Conservation (phyloP, 2,113 vertebrate genomes). For the Barbus barbus region DNA sequence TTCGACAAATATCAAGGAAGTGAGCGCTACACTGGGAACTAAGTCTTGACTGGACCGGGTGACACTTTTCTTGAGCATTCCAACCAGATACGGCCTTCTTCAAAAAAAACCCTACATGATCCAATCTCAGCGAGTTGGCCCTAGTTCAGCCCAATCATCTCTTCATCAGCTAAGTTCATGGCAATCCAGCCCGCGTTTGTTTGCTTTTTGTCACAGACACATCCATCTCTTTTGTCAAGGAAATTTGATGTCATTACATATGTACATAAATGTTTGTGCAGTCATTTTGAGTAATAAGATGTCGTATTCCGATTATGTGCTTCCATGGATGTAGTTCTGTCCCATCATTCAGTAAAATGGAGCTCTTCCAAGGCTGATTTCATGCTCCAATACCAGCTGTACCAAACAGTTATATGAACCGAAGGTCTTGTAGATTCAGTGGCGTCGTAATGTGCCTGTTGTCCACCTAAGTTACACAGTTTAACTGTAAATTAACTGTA, state of each 20-base stretch:
- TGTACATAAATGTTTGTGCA: slow-evolving; percentile 57
- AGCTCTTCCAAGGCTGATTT: slow-evolving; percentile 29
- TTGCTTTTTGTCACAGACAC: slow-evolving; percentile 24
- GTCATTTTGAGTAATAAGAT: slow-evolving; percentile 47
- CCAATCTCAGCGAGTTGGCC: background rate
- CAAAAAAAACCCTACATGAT: background rate
- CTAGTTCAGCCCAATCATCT: background rate
- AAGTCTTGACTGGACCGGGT: slow-evolving; percentile 7
- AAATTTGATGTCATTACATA: slow-evolving; percentile 44
- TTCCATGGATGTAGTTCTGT: slow-evolving; percentile 18
- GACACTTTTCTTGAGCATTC: slow-evolving; percentile 16
- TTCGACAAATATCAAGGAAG: background rate
- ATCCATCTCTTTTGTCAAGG: slow-evolving; percentile 28
- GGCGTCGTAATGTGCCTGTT: background rate
- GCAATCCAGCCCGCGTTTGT: background rate
- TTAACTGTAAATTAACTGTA: slow-evolving; percentile 33
- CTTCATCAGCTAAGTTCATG: background rate
- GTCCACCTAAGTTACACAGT: slow-evolving; percentile 19
- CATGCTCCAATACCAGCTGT: slow-evolving; percentile 26
- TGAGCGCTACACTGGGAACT: background rate
- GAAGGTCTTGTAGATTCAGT: background rate
- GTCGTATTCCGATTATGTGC: background rate
- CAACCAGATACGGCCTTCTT: background rate
- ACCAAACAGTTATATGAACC: slow-evolving; percentile 11
- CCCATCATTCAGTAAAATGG: slow-evolving; percentile 9